Base-by-base conservation (phyloP, 2,797 vertebrate genomes). In the Trematomus bernacchii region DNA sequence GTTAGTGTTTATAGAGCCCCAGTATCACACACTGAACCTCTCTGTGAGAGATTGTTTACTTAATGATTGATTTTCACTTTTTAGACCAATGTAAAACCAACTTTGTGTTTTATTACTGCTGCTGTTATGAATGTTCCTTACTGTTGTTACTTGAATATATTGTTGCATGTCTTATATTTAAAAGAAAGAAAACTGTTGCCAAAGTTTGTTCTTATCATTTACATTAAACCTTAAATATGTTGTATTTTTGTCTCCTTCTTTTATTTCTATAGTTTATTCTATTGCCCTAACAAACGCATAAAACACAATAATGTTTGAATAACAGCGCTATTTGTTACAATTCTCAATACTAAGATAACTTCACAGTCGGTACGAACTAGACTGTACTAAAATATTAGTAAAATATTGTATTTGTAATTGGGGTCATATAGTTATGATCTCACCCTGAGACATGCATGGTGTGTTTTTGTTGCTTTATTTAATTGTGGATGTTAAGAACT, bases 161-260 rank as follows among this genome's bases (percentile, higher is more conserved):
- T 77, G 67, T 66, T 27, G 13, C 61, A 44, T 66, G 54, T 71
- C 43, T 69, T 69, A 30, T 83, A 58, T 84, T 74, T 82, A 27
- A 66, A 85, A 79, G 50, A 71, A 80, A 86, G 33, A 84, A 76
- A 0, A 48, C 4, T 19, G 46, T 68, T 64, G 7, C 21, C 43
- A 76, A 23, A 54, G 44, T 51, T 69, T 74, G 54, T 77, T 80
- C 79, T 83, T 66, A 82, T 75, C 65, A 65, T 63, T 55, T 18
- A 54, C 62, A 92, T 86, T 90, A 90, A 93, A 93, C 18, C n/a
- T 71, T 61, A 57, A 66, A 57, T 76, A 4, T 48, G 15, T 67
- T 65, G 3, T 14, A 10, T 43, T 72, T 44, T 14, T 65, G 16
- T 40, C 4, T 71, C 1, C 19, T 23, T 61, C 19, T 23, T 61